phyloP scores from a whole-genome alignment of 1,140 invertebrate genomes.

The Stegodyphus mimosarum region DNA sequence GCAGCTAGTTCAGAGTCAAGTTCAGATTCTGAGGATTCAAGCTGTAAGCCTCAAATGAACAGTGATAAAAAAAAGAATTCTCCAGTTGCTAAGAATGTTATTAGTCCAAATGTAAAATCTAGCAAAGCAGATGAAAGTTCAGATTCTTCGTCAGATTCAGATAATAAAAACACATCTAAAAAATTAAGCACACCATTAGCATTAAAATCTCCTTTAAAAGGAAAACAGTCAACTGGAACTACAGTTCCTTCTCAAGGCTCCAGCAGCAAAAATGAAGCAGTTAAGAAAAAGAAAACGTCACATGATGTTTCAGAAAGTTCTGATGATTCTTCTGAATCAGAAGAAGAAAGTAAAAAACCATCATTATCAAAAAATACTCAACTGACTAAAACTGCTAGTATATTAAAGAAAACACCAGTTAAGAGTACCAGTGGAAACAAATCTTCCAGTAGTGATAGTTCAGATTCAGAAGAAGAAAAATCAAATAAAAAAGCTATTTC shows the following conservation, averaged over 20 bases:
- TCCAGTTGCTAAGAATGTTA: too few relatives aligned
- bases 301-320: not conserved
- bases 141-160: slow-evolving; percentile 6
- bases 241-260: not conserved
- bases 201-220: not conserved
- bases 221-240: not conserved
- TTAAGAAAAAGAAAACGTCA: not conserved
- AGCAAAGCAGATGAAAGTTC: slow-evolving; percentile 7
- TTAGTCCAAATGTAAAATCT: not conserved
- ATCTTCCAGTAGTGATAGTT: not conserved
- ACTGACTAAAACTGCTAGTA: too few relatives aligned
- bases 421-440: too few relatives aligned
- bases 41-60: too few relatives aligned
- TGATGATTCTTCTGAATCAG: not conserved
- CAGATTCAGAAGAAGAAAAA: slow-evolving; percentile 4
- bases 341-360: not conserved
- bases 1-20: not conserved
- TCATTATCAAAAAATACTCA: too few relatives aligned
- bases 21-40: too few relatives aligned
- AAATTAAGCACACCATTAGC: too few relatives aligned
- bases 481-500: not conserved
- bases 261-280: not conserved
- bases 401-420: too few relatives aligned
- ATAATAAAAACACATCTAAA: not conserved
- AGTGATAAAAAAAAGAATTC: not conserved